Evolutionary conservation across 1,140 invertebrate species (phyloP).

Genomic region (Tribolium castaneum): DNA sequence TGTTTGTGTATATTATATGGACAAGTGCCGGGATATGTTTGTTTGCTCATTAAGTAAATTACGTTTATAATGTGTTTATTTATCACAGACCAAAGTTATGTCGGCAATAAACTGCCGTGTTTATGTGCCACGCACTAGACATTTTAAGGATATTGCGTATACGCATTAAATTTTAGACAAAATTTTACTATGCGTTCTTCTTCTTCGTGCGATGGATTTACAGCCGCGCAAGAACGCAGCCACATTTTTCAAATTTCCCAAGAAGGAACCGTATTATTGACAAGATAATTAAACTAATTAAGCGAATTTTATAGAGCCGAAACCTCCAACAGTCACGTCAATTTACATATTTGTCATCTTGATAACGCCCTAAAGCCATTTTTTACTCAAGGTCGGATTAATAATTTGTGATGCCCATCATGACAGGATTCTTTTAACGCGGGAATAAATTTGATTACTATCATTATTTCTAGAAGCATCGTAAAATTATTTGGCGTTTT

Average conservation of each 20-base stretch:
- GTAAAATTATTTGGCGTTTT: conserved; percentile 22
- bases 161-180: conserved; percentile 30
- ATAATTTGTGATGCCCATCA: conserved; percentile 13
- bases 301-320: background rate
- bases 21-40: conserved; percentile 37
- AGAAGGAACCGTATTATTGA: conserved; percentile 6
- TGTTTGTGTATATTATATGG: conserved; percentile 16
- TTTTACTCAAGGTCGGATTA: conserved; percentile 9
- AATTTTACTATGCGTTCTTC: conserved; percentile 12
- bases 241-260: background rate
- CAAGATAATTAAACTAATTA: conserved; percentile 28
- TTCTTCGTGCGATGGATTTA: background rate
- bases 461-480: conserved; percentile 11
- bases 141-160: conserved; percentile 24
- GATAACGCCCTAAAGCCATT: background rate
- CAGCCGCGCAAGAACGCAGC: background rate
- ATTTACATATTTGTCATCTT: conserved; percentile 30
- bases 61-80: conserved; percentile 43
- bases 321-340: background rate
- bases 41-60: conserved; percentile 40
- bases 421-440: conserved; percentile 33
- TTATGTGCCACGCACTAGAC: conserved; percentile 34
- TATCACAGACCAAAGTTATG: conserved; percentile 22
- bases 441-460: conserved; percentile 32
- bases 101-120: conserved; percentile 31